Conservation (phyloP, 2,113 vertebrate genomes). For the Raja brachyura region DNA sequence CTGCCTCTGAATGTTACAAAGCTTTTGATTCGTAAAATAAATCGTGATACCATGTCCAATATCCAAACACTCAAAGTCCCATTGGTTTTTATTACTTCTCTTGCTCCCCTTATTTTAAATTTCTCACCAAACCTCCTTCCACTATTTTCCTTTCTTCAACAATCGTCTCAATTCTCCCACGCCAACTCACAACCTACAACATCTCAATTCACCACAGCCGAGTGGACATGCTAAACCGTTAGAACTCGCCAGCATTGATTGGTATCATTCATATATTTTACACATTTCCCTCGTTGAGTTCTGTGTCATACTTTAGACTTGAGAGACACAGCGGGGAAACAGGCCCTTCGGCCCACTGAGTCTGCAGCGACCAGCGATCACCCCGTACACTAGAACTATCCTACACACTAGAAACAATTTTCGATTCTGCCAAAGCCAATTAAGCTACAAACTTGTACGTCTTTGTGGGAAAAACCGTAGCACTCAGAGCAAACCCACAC, state of each 20-base stretch:
- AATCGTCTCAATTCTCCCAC: neutral
- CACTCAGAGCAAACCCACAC: too few species aligned
- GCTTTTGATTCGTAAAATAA: too few species aligned
- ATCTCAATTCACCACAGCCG: neutral
- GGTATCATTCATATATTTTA: neutral
- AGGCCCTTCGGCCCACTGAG: too few species aligned
- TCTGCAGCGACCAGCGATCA: too few species aligned
- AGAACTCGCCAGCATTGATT: neutral
- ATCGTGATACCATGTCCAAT: too few species aligned
- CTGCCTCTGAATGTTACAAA: neutral
- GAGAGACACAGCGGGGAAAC: too few species aligned
- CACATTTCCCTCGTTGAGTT: neutral
- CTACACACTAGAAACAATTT: too few species aligned
- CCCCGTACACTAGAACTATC: too few species aligned
- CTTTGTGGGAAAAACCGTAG: too few species aligned
- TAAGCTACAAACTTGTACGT: too few species aligned
- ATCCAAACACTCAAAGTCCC: neutral
- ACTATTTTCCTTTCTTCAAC: neutral
- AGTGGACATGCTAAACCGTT: neutral
- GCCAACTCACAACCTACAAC: constrained; percentile 2
- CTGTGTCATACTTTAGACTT: neutral
- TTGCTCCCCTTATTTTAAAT: too few species aligned
- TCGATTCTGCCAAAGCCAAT: too few species aligned
- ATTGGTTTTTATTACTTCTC: neutral
- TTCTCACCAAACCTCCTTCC: neutral